A percentile compares a stretch with the other conserved stretches of the same genome.
These are phyloP conservation scores for Siniperca scherzeri DNA, from an alignment of 2,797 vertebrate genomes.

Conservation along the genomic window DNA sequence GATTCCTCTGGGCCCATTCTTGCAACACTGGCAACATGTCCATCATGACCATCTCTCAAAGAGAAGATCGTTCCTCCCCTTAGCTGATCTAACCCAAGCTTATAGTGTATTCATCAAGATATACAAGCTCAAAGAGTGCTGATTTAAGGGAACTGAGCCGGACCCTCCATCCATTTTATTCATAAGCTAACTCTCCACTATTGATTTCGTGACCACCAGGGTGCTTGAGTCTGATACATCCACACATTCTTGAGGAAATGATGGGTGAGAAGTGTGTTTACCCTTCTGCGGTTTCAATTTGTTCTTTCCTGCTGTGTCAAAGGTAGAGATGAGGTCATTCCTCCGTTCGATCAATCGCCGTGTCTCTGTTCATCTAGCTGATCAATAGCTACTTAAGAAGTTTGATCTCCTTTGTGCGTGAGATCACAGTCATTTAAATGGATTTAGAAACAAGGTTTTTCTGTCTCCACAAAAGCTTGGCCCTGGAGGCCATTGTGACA, in stretches of 20 bases:
- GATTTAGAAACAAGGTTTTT: constrained; percentile 53
- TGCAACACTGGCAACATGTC: constrained; percentile 77
- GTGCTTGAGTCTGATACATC: constrained; percentile 54
- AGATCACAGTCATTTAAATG: constrained; percentile 73
- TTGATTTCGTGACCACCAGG: constrained; percentile 66
- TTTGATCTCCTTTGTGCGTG: constrained; percentile 71
- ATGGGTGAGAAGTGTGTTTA: constrained; percentile 72
- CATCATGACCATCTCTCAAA: constrained; percentile 68
- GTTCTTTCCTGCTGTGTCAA: constrained; percentile 70
- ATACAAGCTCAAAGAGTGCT: constrained; percentile 57
- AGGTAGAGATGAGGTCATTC: constrained; percentile 73
- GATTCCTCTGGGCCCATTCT: constrained; percentile 60
- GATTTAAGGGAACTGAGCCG: constrained; percentile 55
- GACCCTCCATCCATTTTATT: constrained; percentile 48
- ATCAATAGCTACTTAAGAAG: constrained; percentile 82
- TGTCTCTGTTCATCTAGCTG: constrained; percentile 74
- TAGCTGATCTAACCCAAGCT: constrained; percentile 34
- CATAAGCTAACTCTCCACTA: constrained; percentile 58
- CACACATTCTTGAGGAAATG: constrained; percentile 70
- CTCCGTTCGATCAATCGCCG: constrained; percentile 56
- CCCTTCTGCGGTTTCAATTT: constrained; percentile 74
- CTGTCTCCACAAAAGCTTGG: constrained; percentile 47
- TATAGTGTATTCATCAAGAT: constrained; percentile 54
- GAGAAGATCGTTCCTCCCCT: constrained; percentile 48
- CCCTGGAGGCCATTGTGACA: constrained; percentile 66